phyloP scores from a whole-genome alignment of 2,113 vertebrate species.

The Carassius gibelio region DNA sequence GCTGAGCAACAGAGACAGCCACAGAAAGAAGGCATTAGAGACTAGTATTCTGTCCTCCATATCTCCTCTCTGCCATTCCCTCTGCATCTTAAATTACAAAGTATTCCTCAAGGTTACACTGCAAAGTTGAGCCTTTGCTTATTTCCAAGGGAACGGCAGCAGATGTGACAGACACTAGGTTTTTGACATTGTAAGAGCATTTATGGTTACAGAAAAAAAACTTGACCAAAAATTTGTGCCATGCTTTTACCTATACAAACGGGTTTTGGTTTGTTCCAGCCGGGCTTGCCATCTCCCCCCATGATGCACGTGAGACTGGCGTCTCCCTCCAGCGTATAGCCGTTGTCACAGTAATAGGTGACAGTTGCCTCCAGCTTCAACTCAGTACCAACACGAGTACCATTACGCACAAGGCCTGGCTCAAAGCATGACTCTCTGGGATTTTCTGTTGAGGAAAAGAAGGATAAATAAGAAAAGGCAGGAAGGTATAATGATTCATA shows the following conservation, averaged over 20 bases:
- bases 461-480: constrained; percentile 31
- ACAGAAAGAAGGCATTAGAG: constrained; percentile 37
- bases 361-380: constrained; percentile 91
- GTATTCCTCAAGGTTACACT: constrained; percentile 69
- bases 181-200: constrained; percentile 48
- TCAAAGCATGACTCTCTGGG: constrained; percentile 97
- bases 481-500: not conserved
- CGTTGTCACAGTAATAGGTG: constrained; percentile 92
- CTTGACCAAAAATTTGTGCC: not conserved
- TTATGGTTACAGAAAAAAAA: not conserved
- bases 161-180: constrained; percentile 47
- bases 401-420: constrained; percentile 88
- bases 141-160: constrained; percentile 32
- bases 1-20: constrained; percentile 74
- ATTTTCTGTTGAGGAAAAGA: constrained; percentile 81
- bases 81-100: constrained; percentile 73
- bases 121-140: constrained; percentile 51
- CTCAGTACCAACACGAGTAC: constrained; percentile 86
- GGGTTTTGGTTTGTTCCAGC: constrained; percentile 90
- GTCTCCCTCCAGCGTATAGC: constrained; percentile 89
- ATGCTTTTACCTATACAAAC: constrained; percentile 86
- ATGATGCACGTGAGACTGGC: constrained; percentile 90
- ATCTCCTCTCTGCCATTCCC: constrained; percentile 53
- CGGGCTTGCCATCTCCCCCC: constrained; percentile 89
- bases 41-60: constrained; percentile 51